These are phyloP conservation scores for Drosophila gaucha DNA, from an alignment of 2,888 invertebrate genomes.

Conservation along the genomic window DNA sequence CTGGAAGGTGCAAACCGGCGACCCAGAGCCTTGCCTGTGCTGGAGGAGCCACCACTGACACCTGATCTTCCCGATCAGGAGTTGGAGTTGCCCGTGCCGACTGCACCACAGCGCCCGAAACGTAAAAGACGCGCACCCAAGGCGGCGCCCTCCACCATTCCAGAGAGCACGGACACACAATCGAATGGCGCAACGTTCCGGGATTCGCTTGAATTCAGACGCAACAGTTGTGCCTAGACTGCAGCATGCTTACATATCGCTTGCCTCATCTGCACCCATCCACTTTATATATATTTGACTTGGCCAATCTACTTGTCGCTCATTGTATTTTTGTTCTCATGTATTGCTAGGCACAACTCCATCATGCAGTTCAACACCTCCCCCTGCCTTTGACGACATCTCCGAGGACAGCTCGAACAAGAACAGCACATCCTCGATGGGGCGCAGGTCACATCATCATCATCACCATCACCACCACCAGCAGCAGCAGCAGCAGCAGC, in stretches of 20 bases:
- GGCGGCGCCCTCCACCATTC: constrained; percentile 67
- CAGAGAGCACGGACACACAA: constrained; percentile 63
- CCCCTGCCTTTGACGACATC: constrained; percentile 95
- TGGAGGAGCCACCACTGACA: constrained; percentile 17
- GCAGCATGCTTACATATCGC: constrained; percentile 37
- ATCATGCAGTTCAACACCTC: constrained; percentile 94
- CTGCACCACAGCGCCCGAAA: constrained; percentile 30
- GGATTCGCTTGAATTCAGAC: constrained; percentile 42
- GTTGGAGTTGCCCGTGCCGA: background rate
- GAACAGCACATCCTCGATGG: constrained; percentile 81
- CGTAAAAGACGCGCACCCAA: constrained; percentile 63
- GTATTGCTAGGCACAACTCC: constrained; percentile 87
- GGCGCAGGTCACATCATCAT: constrained; percentile 78
- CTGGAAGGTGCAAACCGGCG: constrained; percentile 67
- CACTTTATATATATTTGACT: background rate
- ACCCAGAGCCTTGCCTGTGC: constrained; percentile 44
- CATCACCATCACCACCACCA: constrained; percentile 59
- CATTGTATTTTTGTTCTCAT: constrained; percentile 65
- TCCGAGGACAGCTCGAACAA: constrained; percentile 85
- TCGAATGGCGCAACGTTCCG: constrained; percentile 27
- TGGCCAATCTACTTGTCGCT: constrained; percentile 26
- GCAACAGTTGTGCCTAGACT: constrained; percentile 50
- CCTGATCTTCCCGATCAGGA: background rate
- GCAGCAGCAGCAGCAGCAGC: constrained; percentile 25
- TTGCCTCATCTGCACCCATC: constrained; percentile 21